phyloP scores from a whole-genome alignment of 1,140 invertebrate genomes.

The Octopus bimaculoides region DNA sequence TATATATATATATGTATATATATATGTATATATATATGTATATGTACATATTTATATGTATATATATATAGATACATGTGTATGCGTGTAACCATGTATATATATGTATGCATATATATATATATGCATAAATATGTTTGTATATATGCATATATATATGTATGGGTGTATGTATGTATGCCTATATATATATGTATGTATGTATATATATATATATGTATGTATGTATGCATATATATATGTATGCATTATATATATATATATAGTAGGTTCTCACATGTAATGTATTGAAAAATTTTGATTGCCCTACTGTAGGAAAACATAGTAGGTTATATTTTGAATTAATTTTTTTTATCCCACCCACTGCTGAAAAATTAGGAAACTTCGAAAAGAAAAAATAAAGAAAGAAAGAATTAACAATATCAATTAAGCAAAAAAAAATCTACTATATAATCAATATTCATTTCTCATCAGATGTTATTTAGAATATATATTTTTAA shows the following conservation, averaged over 20 bases:
- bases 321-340: too few species aligned
- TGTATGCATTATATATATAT: background rate
- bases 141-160: background rate
- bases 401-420: too few species aligned
- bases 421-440: too few species aligned
- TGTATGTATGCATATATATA: constrained; percentile 75
- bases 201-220: constrained; percentile 13
- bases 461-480: too few species aligned
- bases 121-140: background rate
- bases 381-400: too few species aligned
- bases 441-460: too few species aligned
- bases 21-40: constrained; percentile 1
- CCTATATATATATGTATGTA: constrained; percentile 66
- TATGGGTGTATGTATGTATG: constrained; percentile 74
- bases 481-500: too few species aligned
- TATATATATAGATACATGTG: background rate
- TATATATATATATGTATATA: constrained; percentile 15
- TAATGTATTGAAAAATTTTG: too few species aligned
- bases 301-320: too few species aligned
- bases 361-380: too few species aligned
- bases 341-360: too few species aligned
- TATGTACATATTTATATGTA: background rate
- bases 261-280: background rate
- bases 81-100: constrained; percentile 2
- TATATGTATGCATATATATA: background rate